A percentile compares a stretch with the other conserved stretches of the same genome.
Evolutionary conservation across 2,797 vertebrate species (phyloP).

Genomic region (Potorous gilbertii): DNA sequence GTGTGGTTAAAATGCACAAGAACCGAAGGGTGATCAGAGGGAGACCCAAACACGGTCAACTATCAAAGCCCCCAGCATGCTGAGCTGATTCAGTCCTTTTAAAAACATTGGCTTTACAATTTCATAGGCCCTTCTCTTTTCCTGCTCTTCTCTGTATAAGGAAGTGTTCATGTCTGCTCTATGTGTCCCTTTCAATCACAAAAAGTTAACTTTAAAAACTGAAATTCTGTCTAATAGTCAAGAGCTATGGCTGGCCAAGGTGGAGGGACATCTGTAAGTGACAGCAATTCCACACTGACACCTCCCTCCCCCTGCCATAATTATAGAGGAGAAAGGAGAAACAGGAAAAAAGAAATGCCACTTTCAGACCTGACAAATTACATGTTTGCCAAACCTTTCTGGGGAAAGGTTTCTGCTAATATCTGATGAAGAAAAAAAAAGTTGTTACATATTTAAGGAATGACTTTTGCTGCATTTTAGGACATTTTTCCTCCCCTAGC

Average conservation of each 20-base stretch:
- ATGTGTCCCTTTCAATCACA: too few species aligned
- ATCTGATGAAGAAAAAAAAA: not conserved
- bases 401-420: not conserved
- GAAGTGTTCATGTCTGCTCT: too few species aligned
- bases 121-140: too few species aligned
- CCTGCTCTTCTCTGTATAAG: too few species aligned
- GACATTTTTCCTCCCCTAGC: not conserved
- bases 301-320: not conserved
- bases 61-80: too few species aligned
- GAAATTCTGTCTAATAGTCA: too few species aligned
- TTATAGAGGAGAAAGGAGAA: not conserved
- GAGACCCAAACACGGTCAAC: not conserved
- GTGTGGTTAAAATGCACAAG: too few species aligned
- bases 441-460: not conserved
- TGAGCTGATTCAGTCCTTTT: too few species aligned
- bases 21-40: too few species aligned
- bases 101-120: too few species aligned
- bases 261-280: accelerated
- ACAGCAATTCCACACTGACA: not conserved
- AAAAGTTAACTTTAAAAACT: too few species aligned
- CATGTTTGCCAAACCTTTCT: constrained; percentile 11
- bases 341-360: not conserved
- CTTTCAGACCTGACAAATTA: not conserved
- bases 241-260: too few species aligned
- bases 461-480: not conserved